Evolutionary conservation across 2,888 invertebrate genomes (phyloP), one percentile per base, ranked within the genome.

Genomic region (Hybos culiciformis): DNA sequence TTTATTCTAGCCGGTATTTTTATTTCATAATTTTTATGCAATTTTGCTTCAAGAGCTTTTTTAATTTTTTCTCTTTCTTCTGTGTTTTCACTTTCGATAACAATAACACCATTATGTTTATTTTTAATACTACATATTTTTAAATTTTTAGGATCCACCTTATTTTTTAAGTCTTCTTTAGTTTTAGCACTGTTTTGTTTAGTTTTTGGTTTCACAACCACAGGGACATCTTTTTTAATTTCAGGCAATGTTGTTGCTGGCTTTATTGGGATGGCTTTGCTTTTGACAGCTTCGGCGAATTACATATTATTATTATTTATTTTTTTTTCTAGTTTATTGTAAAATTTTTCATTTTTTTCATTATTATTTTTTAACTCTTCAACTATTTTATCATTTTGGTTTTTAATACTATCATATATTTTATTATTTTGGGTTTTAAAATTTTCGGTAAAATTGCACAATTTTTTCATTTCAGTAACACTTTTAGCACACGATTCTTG

Each of bases 11-110:
- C 23, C 15, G 41, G 41, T 23, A 41, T 21, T 33, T 40, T 40
- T 9, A 33, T n/a, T 31, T 40, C 40, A 32, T 40, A 40, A 3
- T 41, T 34, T 14, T 40, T 15, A n/a, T 32, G 12, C n/a, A 40
- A 11, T 2, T 5, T 7, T 40, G 31, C 4, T 33, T 40, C 33
- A 12, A 39, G 15, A 17, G 15, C 38, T 17, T 26, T 38, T 39
- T 39, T 39, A 18, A 39, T 39, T 17, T 39, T 39, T 20, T 33
- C 23, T 19, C 40, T 31, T 5, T 40, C 32, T 17, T 12, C 23
- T 15, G 15, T 14, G 24, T 38, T 26, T 2, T 26, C 26, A 24
- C 38, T 38, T 38, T 38, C 15, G 15, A 26, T 26, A 15, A 38
- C 6, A 21, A 38, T 26, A 18, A 24, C 15, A 17, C 38, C 24